Conservation (phyloP, 2,797 vertebrate species). For the Squalus acanthias region DNA sequence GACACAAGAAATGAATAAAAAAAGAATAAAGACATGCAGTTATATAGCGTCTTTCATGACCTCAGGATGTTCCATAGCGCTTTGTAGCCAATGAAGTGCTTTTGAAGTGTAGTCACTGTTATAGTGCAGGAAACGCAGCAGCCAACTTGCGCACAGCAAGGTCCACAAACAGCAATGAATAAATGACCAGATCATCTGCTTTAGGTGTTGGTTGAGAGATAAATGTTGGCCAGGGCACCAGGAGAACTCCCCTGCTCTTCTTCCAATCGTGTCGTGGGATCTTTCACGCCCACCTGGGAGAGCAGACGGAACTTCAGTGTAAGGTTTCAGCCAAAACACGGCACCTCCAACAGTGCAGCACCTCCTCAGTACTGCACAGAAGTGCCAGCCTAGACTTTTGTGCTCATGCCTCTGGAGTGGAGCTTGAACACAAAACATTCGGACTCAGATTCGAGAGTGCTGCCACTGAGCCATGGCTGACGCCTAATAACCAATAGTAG, state of each 20-base stretch:
- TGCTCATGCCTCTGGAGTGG: no score
- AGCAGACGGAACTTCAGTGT: background rate
- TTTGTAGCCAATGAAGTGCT: background rate
- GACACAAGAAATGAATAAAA: background rate
- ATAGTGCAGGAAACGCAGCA: background rate
- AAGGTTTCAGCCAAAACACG: background rate
- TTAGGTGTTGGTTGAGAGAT: background rate
- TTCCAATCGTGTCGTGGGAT: background rate
- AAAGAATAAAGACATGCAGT: background rate
- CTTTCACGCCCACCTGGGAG: background rate
- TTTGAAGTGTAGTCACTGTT: background rate
- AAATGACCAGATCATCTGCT: background rate
- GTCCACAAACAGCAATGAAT: background rate
- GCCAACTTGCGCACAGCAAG: background rate
- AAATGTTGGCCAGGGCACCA: background rate
- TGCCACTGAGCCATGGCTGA: background rate
- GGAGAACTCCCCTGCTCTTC: background rate
- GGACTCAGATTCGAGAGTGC: background rate
- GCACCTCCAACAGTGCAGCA: background rate
- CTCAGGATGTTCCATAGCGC: background rate
- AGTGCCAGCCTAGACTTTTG: background rate
- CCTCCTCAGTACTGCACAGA: background rate
- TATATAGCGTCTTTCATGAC: background rate
- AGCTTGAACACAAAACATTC: background rate
- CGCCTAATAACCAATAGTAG: background rate